Percentiles rank a stretch among this genome's conserved stretches.
Evolutionary conservation across 1,140 invertebrate genomes (phyloP).

Genomic region (Neodiprion virginianus): DNA sequence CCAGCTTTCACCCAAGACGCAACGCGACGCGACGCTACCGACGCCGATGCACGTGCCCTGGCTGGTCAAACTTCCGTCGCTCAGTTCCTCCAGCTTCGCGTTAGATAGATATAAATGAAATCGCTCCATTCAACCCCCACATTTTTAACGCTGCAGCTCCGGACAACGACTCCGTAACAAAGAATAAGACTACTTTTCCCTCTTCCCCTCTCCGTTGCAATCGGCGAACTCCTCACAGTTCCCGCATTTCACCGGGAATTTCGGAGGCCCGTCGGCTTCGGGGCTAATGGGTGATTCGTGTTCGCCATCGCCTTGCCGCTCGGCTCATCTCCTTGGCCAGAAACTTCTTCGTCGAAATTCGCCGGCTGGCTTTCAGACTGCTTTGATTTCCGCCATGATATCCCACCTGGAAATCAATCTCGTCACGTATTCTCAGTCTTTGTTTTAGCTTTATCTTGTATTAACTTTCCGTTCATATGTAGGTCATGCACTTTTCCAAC

Average conservation of each 20-base stretch:
- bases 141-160: background rate
- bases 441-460: too few relatives aligned
- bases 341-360: too few relatives aligned
- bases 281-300: slow-evolving; percentile 6
- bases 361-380: too few relatives aligned
- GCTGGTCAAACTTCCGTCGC: too few relatives aligned
- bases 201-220: background rate
- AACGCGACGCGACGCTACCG: too few relatives aligned
- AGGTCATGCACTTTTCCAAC: too few relatives aligned
- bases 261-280: background rate
- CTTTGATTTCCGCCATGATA: too few relatives aligned
- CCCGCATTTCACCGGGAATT: background rate
- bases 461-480: too few relatives aligned
- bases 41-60: too few relatives aligned
- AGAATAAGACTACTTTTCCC: background rate
- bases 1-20: too few relatives aligned
- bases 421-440: too few relatives aligned
- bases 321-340: background rate
- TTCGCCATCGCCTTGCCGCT: background rate
- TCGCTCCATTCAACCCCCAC: slow-evolving; percentile 30
- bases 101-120: slow-evolving; percentile 42
- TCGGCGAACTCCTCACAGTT: background rate
- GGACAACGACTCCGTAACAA: background rate
- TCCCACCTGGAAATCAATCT: too few relatives aligned
- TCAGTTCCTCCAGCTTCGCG: slow-evolving; percentile 20